Evolutionary conservation across 2,113 vertebrate species (phyloP).

Genomic region (Sakesphorus luctuosus): DNA sequence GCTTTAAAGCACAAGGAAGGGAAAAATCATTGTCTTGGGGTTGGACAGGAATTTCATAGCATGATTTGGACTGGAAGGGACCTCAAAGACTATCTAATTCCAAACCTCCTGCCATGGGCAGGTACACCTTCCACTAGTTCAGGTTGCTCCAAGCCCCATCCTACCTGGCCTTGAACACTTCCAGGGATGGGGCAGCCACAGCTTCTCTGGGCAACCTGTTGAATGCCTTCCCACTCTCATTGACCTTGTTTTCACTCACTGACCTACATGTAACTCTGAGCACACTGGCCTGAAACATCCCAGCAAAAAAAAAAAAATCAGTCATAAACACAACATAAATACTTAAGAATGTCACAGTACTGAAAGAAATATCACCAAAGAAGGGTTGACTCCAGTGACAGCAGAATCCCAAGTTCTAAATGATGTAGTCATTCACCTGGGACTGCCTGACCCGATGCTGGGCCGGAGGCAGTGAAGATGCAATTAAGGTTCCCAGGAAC

Average conservation of each 20-base stretch:
- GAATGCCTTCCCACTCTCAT: accelerated
- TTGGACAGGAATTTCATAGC: not conserved
- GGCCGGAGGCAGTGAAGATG: not conserved
- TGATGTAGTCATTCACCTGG: not conserved
- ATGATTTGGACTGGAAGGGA: accelerated
- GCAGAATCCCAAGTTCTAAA: not conserved
- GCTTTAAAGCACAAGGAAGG: not conserved
- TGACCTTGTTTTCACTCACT: not conserved
- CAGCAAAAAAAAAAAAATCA: not conserved
- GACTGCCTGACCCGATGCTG: not conserved
- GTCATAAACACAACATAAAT: not conserved
- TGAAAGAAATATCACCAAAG: not conserved
- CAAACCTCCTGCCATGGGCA: not conserved
- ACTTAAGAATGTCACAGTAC: not conserved
- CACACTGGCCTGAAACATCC: not conserved
- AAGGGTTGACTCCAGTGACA: not conserved
- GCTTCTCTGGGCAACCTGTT: not conserved
- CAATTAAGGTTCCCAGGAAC: not conserved
- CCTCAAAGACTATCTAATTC: not conserved
- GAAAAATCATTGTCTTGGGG: not conserved
- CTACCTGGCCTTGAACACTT: not conserved
- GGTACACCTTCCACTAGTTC: not conserved
- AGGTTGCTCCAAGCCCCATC: accelerated
- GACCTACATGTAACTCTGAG: accelerated
- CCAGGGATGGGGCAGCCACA: not conserved